phyloP scores from a whole-genome alignment of 2,888 invertebrate species.

The Drosophila recens region DNA sequence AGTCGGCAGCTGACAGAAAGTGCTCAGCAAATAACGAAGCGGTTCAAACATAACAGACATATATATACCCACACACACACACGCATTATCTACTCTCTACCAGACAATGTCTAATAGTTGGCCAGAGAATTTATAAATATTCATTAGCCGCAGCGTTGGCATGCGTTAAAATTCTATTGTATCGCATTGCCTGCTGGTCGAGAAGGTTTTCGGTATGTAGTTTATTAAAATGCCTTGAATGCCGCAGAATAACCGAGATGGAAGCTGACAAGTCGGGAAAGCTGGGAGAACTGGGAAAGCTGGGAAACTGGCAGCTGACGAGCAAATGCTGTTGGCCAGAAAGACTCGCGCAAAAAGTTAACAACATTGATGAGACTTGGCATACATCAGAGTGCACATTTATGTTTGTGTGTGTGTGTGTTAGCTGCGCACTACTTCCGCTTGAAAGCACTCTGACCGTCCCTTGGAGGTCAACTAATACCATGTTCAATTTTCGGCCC shows the following conservation, averaged over 20 bases:
- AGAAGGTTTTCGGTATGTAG: conserved; percentile 34
- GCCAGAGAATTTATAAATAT: conserved; percentile 63
- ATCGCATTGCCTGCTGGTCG: conserved; percentile 31
- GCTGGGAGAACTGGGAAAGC: conserved; percentile 1
- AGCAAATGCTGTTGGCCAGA: conserved; percentile 18
- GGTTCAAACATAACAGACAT: conserved; percentile 20
- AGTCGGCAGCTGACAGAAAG: conserved; percentile 44
- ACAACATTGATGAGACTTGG: conserved; percentile 40
- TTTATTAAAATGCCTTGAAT: conserved; percentile 69
- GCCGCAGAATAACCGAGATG: conserved; percentile 42
- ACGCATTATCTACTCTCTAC: conserved; percentile 8
- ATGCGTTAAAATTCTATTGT: conserved; percentile 42
- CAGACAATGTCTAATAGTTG: conserved; percentile 21
- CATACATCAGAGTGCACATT: conserved; percentile 10
- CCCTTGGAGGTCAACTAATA: conserved; percentile 25
- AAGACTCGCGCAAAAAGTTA: conserved; percentile 39
- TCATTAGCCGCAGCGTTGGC: conserved; percentile 65
- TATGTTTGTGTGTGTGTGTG: conserved; percentile 1
- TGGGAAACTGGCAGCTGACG: conserved; percentile 27
- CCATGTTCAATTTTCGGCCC: conserved; percentile 18
- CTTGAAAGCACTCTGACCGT: conserved; percentile 48
- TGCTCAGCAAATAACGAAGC: conserved; percentile 47
- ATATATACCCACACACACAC: not conserved
- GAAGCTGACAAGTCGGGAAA: conserved; percentile 2
- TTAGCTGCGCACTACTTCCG: conserved; percentile 46